Conservation (phyloP, 2,797 vertebrate genomes). For the Taeniopygia guttata region DNA sequence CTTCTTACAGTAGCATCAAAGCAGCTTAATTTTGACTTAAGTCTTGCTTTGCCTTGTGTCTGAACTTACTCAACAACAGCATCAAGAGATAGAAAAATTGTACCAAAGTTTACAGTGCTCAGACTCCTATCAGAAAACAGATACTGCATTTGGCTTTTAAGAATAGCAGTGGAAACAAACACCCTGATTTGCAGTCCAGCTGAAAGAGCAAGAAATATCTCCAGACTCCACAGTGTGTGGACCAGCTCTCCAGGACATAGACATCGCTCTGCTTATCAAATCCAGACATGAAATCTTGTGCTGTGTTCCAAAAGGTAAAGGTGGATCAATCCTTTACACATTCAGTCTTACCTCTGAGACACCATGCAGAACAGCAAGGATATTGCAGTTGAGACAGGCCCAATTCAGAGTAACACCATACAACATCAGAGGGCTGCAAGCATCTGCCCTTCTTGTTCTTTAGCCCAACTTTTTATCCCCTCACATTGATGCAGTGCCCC, state of each 20-base stretch:
- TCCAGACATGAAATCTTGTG: neutral
- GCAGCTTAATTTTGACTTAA: neutral
- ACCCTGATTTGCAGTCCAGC: neutral
- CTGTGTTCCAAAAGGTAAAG: neutral
- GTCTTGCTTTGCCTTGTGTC: neutral
- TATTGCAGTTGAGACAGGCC: neutral
- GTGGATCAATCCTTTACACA: neutral
- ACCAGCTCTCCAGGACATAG: neutral
- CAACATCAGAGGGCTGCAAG: neutral
- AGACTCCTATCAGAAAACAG: neutral
- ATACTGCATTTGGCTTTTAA: neutral
- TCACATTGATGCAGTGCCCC: neutral
- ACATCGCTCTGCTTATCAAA: neutral
- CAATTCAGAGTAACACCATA: neutral
- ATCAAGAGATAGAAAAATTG: neutral
- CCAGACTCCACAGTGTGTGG: rapidly evolving
- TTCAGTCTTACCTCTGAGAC: neutral
- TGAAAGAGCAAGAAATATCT: neutral
- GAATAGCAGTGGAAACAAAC: neutral
- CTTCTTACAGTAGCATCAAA: neutral
- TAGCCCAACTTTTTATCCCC: neutral
- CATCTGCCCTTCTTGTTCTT: neutral
- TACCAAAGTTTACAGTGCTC: neutral
- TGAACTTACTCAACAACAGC: neutral
- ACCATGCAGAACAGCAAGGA: neutral